These are phyloP conservation scores for Arnoldichthys spilopterus DNA, from an alignment of 2,797 vertebrate genomes.

Conservation along the genomic window DNA sequence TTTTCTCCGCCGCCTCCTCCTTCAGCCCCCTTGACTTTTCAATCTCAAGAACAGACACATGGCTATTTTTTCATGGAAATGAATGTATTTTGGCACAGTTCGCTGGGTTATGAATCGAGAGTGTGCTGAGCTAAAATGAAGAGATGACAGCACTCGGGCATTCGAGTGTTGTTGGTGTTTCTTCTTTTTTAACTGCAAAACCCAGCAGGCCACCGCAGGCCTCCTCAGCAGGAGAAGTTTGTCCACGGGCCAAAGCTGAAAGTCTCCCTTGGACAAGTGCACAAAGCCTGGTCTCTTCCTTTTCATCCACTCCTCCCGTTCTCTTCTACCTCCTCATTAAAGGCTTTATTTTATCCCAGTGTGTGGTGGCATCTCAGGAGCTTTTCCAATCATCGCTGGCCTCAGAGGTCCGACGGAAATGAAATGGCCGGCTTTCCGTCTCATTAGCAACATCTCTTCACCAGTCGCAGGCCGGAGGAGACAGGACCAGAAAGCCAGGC, in stretches of 20 bases:
- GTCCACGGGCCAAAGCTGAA: conserved; percentile 4
- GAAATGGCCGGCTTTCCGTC: conserved; percentile 44
- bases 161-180: too few relatives aligned
- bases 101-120: neutral
- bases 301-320: conserved; percentile 36
- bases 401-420: conserved; percentile 5
- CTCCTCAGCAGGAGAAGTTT: conserved; percentile 25
- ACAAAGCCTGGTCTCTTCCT: conserved; percentile 22
- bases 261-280: conserved; percentile 28
- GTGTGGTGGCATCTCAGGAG: conserved; percentile 37
- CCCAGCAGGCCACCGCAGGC: neutral
- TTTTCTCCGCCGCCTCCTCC: neutral
- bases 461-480: conserved; percentile 17
- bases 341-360: conserved; percentile 43
- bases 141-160: conserved; percentile 8
- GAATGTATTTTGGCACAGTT: neutral
- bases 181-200: conserved; percentile 21
- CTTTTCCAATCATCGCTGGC: conserved; percentile 47
- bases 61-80: neutral
- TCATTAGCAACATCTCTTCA: conserved; percentile 56
- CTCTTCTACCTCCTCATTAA: conserved; percentile 41
- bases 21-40: neutral
- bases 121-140: neutral
- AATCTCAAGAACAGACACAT: neutral
- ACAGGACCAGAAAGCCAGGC: conserved; percentile 18